These are phyloP conservation scores for Poeciliopsis turrubarensis DNA, from an alignment of 2,113 vertebrate species.

Conservation along the genomic window DNA sequence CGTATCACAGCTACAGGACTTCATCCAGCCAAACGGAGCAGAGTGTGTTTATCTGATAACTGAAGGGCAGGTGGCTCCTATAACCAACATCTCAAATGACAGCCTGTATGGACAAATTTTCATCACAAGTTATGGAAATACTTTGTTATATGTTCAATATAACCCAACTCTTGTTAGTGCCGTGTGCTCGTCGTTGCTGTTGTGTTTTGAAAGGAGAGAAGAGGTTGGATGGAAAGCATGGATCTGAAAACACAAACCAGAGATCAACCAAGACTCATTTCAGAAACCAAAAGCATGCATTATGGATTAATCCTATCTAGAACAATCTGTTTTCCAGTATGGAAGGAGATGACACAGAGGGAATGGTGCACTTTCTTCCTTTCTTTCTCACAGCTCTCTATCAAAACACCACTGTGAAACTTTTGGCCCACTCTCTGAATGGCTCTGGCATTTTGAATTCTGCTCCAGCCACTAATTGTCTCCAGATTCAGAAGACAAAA, in stretches of 20 bases:
- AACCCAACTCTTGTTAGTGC: constrained; percentile 14
- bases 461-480: constrained; percentile 56
- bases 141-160: constrained; percentile 33
- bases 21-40: constrained; percentile 35
- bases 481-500: constrained; percentile 60
- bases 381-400: constrained; percentile 38
- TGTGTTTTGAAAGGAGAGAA: constrained; percentile 12
- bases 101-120: not conserved
- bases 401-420: constrained; percentile 43
- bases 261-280: constrained; percentile 11
- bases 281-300: constrained; percentile 2
- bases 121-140: constrained; percentile 21
- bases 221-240: constrained; percentile 2
- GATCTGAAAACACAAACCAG: constrained; percentile 10
- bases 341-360: constrained; percentile 13
- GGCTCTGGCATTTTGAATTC: constrained; percentile 55
- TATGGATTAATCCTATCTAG: constrained; percentile 38
- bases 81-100: constrained; percentile 35
- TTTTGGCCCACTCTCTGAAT: constrained; percentile 34
- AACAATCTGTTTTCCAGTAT: constrained; percentile 49
- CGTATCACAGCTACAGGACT: constrained; percentile 42
- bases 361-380: constrained; percentile 14
- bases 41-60: constrained; percentile 43
- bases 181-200: not conserved
- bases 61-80: not conserved